phyloP scores from a whole-genome alignment of 1,140 invertebrate genomes.

The Pseudomyrmex pallidus region DNA sequence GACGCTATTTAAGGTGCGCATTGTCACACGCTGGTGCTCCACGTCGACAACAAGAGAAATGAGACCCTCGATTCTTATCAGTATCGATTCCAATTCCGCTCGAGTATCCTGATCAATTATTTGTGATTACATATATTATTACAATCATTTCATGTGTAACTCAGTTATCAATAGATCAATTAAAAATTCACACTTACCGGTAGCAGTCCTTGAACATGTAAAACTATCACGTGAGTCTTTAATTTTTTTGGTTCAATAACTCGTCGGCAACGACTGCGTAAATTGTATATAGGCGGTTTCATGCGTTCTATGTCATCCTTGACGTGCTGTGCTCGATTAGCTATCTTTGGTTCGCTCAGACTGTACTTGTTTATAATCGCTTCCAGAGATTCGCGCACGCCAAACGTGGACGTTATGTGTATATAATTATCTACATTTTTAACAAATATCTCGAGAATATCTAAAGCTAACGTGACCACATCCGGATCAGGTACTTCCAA shows the following conservation, averaged over 20 bases:
- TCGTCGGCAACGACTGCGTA: conserved; percentile 82
- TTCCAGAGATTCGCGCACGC: conserved; percentile 83
- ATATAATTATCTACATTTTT: conserved; percentile 84
- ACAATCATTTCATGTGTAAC: conserved; percentile 16
- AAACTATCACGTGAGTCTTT: conserved; percentile 82
- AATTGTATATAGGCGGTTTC: conserved; percentile 84
- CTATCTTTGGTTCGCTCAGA: conserved; percentile 79
- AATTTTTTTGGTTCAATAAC: conserved; percentile 84
- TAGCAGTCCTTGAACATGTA: conserved; percentile 82
- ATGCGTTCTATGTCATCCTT: conserved; percentile 83
- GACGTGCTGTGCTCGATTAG: conserved; percentile 79
- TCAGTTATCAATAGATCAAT: neutral
- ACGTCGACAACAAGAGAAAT: conserved; percentile 84
- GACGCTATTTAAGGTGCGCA: conserved; percentile 83
- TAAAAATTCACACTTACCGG: conserved; percentile 75
- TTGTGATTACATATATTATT: conserved; percentile 1
- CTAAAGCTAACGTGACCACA: conserved; percentile 79
- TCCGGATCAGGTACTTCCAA: conserved; percentile 82
- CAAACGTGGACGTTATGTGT: conserved; percentile 84
- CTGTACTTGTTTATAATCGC: conserved; percentile 81
- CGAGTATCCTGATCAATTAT: conserved; percentile 80
- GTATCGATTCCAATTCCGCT: conserved; percentile 81
- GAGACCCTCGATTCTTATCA: conserved; percentile 83
- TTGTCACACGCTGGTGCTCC: conserved; percentile 84
- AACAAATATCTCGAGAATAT: conserved; percentile 82